phyloP scores from a whole-genome alignment of 1,140 invertebrate species.

The Bombus ignitus region DNA sequence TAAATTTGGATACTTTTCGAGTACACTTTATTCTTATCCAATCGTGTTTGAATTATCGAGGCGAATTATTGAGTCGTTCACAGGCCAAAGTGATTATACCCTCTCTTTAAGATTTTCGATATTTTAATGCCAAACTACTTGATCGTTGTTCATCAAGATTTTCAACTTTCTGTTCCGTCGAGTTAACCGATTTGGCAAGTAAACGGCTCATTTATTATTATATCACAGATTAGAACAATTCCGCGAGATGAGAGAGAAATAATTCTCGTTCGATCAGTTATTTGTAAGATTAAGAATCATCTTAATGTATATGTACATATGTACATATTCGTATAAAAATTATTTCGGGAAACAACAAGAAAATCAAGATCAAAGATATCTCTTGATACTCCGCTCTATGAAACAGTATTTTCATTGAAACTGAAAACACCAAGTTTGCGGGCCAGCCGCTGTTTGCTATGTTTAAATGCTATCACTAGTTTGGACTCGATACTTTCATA shows the following conservation, averaged over 20 bases:
- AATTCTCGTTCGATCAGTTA: neutral
- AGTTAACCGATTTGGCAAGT: too few species aligned
- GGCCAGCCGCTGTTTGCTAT: slow-evolving; percentile 27
- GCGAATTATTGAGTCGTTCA: too few species aligned
- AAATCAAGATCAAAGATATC: slow-evolving; percentile 1
- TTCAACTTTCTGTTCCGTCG: too few species aligned
- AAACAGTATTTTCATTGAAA: slow-evolving; percentile 7
- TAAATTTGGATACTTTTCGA: neutral
- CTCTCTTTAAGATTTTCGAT: too few species aligned
- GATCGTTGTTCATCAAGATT: too few species aligned
- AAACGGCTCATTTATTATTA: neutral
- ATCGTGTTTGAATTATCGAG: neutral
- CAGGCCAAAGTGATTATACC: too few species aligned
- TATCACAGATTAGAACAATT: neutral
- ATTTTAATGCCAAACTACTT: too few species aligned
- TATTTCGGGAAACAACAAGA: slow-evolving; percentile 12
- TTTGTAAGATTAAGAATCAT: neutral
- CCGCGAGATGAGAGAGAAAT: neutral
- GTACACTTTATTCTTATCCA: neutral
- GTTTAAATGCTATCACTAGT: slow-evolving; percentile 18
- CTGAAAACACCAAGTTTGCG: slow-evolving; percentile 16
- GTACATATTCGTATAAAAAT: slow-evolving; percentile 31
- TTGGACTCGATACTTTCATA: slow-evolving; percentile 34
- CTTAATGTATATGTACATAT: neutral
- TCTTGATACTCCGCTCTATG: neutral